Evolutionary conservation across 2,113 vertebrate genomes (phyloP).

Genomic region (Lethenteron camtschaticum): DNA sequence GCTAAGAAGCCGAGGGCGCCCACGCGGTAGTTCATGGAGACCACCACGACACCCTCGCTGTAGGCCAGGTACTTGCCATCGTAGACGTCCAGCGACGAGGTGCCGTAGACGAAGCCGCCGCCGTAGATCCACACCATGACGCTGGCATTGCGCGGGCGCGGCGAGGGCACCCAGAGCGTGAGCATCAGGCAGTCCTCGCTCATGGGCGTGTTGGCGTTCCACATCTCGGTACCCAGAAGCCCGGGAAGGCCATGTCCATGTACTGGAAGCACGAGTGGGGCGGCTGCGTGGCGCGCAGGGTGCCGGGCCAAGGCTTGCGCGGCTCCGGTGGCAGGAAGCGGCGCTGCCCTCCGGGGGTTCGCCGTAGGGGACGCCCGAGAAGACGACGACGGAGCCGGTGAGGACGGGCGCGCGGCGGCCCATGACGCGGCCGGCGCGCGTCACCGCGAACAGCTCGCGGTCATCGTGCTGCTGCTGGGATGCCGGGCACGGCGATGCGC

Average conservation of each 20-base stretch:
- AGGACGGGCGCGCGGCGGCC: slow-evolving; percentile 28
- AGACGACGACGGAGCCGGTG: slow-evolving; percentile 30
- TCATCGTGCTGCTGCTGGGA: slow-evolving; percentile 14
- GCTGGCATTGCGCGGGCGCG: slow-evolving; percentile 29
- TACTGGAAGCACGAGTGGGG: slow-evolving; percentile 46
- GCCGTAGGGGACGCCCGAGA: slow-evolving; percentile 56
- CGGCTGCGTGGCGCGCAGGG: slow-evolving; percentile 30
- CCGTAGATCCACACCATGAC: slow-evolving; percentile 83
- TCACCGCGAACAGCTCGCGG: slow-evolving; percentile 28
- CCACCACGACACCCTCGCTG: slow-evolving; percentile 39
- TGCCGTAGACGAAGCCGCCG: slow-evolving; percentile 64
- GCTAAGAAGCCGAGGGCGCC: slow-evolving; percentile 59
- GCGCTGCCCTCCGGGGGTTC: slow-evolving; percentile 38
- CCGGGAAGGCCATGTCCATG: slow-evolving; percentile 46
- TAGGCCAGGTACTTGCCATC: slow-evolving; percentile 58
- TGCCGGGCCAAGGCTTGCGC: slow-evolving; percentile 30
- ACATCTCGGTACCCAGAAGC: slow-evolving; percentile 60
- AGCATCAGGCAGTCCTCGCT: slow-evolving; percentile 74
- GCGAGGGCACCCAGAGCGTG: slow-evolving; percentile 51
- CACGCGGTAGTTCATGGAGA: slow-evolving; percentile 72
- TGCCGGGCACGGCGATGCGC: too few species aligned
- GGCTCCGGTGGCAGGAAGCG: slow-evolving; percentile 46
- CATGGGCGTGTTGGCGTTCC: slow-evolving; percentile 68
- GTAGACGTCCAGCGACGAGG: slow-evolving; percentile 61
- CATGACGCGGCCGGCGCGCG: slow-evolving; percentile 27